Evolutionary conservation across 2,888 invertebrate genomes (phyloP), one percentile per base, ranked within the genome.

Genomic region (Crematogaster levior): DNA sequence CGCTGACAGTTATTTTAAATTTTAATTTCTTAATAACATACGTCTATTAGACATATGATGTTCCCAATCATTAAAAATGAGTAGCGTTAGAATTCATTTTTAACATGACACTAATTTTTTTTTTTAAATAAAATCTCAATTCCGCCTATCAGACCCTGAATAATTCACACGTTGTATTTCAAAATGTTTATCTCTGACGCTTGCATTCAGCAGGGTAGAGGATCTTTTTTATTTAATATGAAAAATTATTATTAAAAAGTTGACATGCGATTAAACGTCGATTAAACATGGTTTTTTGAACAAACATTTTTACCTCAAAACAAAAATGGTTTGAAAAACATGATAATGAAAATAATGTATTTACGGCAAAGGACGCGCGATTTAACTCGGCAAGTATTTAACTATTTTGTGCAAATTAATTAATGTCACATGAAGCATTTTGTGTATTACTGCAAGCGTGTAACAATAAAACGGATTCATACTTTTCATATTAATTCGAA

Each of bases 341-440:
- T 56, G 34, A 58, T 21, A 79, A 68, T 46, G 40, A 34, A 58
- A 34, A 58, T 46, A 24, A 79, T 21, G 15, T 65, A 24, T 77
- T 46, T 58, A 34, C 63, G 40, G 37, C 24, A n/a, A 53, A 53
- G 43, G 37, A 30, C 43, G 43, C 21, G 21, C 43, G 18, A 15
- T 77, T 68, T 68, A 43, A 34, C 12, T 24, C 7, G 12, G n/a
- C 18, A 30, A 21, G 30, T 46, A 43, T 56, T 68, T 24, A 34
- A 46, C 56, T 58, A 56, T 68, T 43, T 66, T 30, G 21, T 18
- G 21, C 43, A 4, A 77, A 77, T 68, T 66, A 77, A 77, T 56
- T 77, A 66, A 56, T 18, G 21, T 15, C 12, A n/a, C 30, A 30
- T 9, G 15, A 53, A 0, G 10, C 43, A 6, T 74, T 34, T n/a